phyloP scores from a whole-genome alignment of 23 tunicate genomes.

The Oikopleura dioica region DNA sequence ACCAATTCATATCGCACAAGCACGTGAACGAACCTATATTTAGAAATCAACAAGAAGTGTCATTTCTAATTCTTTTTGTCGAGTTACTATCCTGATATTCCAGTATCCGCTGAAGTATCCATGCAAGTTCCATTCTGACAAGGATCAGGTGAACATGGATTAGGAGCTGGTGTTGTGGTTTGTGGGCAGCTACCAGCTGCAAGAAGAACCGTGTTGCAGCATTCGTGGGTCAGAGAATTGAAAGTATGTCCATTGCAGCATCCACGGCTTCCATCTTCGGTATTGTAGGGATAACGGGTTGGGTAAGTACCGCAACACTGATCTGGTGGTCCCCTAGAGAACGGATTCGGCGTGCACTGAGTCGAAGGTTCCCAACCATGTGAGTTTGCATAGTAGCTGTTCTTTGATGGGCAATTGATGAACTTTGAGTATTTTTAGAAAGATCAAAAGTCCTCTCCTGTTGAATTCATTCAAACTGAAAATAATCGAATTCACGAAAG shows the following conservation, averaged over 20 bases:
- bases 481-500: background rate
- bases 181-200: background rate
- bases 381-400: background rate
- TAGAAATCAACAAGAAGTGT: no score
- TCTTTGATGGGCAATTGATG: no score
- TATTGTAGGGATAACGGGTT: slow-evolving; percentile 3
- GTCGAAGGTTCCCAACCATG: background rate
- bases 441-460: no score
- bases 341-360: background rate
- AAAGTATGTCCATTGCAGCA: background rate
- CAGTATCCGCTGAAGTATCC: background rate
- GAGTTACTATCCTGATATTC: slow-evolving; percentile 3
- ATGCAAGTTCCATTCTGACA: background rate
- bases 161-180: background rate
- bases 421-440: no score
- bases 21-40: background rate
- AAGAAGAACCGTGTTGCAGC: background rate
- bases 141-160: background rate
- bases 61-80: no score
- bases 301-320: slow-evolving; percentile 7
- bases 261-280: background rate
- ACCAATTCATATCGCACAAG: slow-evolving; percentile 4
- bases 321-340: slow-evolving; percentile 7
- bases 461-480: slow-evolving; percentile 8
- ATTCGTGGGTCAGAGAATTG: background rate